Evolutionary conservation across 1,140 invertebrate genomes (phyloP), one percentile per base, ranked within the genome.

Genomic region (Tyrophagus putrescentiae): DNA sequence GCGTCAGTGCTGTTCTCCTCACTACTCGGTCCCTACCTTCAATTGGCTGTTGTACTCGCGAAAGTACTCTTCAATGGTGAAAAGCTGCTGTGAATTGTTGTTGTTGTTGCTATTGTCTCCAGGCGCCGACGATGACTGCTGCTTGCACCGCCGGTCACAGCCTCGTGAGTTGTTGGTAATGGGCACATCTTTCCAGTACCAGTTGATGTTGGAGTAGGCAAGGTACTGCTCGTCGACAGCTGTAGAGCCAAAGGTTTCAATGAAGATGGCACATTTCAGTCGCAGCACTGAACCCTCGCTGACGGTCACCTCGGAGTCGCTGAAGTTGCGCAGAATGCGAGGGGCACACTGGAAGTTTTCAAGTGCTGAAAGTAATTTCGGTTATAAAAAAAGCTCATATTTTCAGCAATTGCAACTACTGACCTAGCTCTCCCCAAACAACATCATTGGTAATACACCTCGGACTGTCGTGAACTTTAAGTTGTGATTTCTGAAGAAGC

Each of bases 151-250:
- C 11, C 50, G 36, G 36, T 42, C 57, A 45, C 57, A 59, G 13
- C 62, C 62, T 56, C 61, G 50, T 5, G 48, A 56, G 34, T 63
- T 63, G 27, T 63, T 63, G 5, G 34, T 25, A 18, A 63, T 60
- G 5, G 41, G 50, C 23, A 63, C 50, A 33, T 60, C 53, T 31
- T 63, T 50, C 62, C 62, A 63, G 53, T 45, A 48, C 62, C 62
- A 63, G 21, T 61, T 53, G n/a, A 63, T 57, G 31, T 28, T 1
- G 18, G 52, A 54, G n/a, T 27, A 13, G 3, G 52, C 32, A 16
- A 54, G 25, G 27, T 54, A 54, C 11, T 31, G 31, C n/a, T 27
- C 13, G 25, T 54, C 52, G 11, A 54, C 7, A 11, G 27, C 27
- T 11, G 13, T 13, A 31, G 44, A 41, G 6, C 39, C 57, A 44